These are phyloP conservation scores for Chaetophractus vellerosus DNA, from an alignment of 2,797 vertebrate species.

Conservation along the genomic window DNA sequence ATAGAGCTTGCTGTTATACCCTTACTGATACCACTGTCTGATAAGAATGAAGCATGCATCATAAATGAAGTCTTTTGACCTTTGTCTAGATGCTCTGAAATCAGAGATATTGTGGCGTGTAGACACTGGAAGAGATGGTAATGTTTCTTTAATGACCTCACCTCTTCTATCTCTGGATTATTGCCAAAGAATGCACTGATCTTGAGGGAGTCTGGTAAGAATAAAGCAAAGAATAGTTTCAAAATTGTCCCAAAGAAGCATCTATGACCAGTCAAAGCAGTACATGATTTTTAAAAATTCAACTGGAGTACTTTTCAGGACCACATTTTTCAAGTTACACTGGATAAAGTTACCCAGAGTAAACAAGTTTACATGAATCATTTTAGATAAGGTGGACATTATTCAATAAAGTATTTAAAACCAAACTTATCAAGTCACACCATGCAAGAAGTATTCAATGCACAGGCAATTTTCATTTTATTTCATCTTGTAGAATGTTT, in stretches of 20 bases:
- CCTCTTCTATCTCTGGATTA: background rate
- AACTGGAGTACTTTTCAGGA: slow-evolving; percentile 30
- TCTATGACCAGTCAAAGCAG: background rate
- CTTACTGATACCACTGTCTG: slow-evolving; percentile 30
- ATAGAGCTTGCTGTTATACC: background rate
- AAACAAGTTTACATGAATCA: slow-evolving; percentile 19
- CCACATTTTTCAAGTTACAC: slow-evolving; percentile 4
- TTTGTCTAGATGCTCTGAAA: slow-evolving; percentile 15
- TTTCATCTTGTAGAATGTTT: slow-evolving; percentile 67
- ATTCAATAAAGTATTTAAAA: slow-evolving; percentile 59
- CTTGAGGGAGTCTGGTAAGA: background rate
- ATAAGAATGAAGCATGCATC: background rate
- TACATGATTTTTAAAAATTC: slow-evolving; percentile 48
- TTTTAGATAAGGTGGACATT: slow-evolving; percentile 55
- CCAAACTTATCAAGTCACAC: slow-evolving; percentile 49
- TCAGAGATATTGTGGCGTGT: background rate
- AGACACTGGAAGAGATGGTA: background rate
- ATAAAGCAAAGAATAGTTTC: background rate
- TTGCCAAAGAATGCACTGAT: slow-evolving; percentile 20
- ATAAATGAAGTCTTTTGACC: background rate
- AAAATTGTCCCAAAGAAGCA: slow-evolving; percentile 9
- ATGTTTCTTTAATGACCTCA: slow-evolving; percentile 28
- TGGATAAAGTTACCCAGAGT: slow-evolving; percentile 30
- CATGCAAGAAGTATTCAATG: slow-evolving; percentile 32
- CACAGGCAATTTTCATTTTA: slow-evolving; percentile 57